Conservation (phyloP, 1,140 invertebrate species). For the Drosophila pachea region DNA sequence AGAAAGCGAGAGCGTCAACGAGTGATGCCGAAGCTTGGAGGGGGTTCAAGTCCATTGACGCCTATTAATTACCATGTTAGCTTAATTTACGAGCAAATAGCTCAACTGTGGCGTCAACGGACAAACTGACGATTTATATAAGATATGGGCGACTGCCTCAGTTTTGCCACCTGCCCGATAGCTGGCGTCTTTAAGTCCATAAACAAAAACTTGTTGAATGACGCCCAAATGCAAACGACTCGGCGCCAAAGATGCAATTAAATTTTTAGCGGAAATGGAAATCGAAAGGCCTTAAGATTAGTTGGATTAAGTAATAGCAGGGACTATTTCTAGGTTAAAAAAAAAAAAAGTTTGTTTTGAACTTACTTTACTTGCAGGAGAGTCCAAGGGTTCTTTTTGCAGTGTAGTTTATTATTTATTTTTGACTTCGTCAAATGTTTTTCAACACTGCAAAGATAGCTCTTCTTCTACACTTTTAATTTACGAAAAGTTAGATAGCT, state of each 20-base stretch:
- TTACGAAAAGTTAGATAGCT: neutral
- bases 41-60: constrained; percentile 1
- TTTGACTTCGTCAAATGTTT: neutral
- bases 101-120: constrained; percentile 11
- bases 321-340: no score
- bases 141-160: constrained; percentile 2
- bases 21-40: neutral
- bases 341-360: no score
- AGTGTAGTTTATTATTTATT: neutral
- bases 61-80: constrained; percentile 31
- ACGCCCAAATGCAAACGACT: neutral
- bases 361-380: constrained; percentile 2
- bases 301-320: no score
- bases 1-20: neutral
- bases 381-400: neutral
- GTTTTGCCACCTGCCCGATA: neutral
- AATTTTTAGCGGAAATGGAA: neutral
- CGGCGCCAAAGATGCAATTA: neutral
- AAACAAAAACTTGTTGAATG: constrained; percentile 15
- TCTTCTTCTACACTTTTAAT: constrained; percentile 1
- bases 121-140: constrained; percentile 32
- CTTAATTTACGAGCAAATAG: constrained; percentile 29
- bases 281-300: neutral
- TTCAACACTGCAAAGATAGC: neutral
- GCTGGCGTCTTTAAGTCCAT: constrained; percentile 2